phyloP scores from a whole-genome alignment of 2,888 invertebrate species.

The Pachliopta kotzebuea region DNA sequence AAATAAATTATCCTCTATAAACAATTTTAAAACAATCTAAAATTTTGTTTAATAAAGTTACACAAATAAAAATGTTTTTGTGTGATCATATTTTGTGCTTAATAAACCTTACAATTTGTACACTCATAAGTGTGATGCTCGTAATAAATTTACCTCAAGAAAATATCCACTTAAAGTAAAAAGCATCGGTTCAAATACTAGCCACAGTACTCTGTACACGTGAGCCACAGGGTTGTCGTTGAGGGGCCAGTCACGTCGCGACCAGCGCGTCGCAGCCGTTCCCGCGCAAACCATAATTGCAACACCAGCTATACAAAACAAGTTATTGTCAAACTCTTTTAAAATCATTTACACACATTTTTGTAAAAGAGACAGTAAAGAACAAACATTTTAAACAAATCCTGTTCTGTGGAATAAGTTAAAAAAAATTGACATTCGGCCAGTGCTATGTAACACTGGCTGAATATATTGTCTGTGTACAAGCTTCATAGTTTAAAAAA shows the following conservation, averaged over 20 bases:
- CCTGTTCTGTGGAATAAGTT: too few species aligned
- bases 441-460: too few species aligned
- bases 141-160: constrained; percentile 53
- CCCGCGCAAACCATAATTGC: constrained; percentile 73
- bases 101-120: too few species aligned
- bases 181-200: constrained; percentile 69
- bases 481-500: too few species aligned
- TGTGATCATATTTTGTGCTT: too few species aligned
- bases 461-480: too few species aligned
- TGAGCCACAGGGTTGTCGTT: constrained; percentile 67
- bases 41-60: too few species aligned
- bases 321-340: not conserved
- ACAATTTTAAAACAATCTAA: too few species aligned
- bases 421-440: too few species aligned
- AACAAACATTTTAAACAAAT: too few species aligned
- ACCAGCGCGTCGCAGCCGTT: constrained; percentile 69
- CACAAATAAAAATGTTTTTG: too few species aligned
- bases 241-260: constrained; percentile 64
- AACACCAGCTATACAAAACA: constrained; percentile 60
- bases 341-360: not conserved
- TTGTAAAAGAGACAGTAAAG: not conserved
- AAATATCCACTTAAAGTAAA: constrained; percentile 71
- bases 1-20: too few species aligned
- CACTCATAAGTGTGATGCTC: not conserved
- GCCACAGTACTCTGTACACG: constrained; percentile 67